Evolutionary conservation across 2,888 invertebrate genomes (phyloP).

Genomic region (Melanchra persicariae): DNA sequence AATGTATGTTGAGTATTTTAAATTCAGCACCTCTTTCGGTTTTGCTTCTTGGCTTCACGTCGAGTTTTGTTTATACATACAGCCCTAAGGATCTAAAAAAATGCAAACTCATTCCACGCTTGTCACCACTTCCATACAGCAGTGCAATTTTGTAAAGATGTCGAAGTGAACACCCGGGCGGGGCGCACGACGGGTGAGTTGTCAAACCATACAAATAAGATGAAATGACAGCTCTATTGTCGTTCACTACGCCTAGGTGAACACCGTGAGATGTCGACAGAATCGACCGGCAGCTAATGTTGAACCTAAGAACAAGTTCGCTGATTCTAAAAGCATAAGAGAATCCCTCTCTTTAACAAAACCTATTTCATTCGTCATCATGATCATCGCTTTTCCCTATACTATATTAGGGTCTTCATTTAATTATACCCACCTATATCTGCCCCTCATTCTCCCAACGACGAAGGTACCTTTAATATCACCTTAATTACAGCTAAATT

Average conservation of each 20-base stretch:
- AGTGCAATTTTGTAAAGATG: too few relatives aligned
- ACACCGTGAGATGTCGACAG: too few relatives aligned
- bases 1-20: neutral
- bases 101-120: neutral
- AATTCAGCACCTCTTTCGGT: neutral
- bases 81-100: too few relatives aligned
- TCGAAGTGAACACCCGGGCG: too few relatives aligned
- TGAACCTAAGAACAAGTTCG: neutral
- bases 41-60: too few relatives aligned
- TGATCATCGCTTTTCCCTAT: neutral
- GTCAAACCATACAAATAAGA: too few relatives aligned
- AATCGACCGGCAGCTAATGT: too few relatives aligned
- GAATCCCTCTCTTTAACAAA: neutral
- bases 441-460: conserved; percentile 11
- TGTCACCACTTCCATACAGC: neutral
- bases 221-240: too few relatives aligned
- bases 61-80: too few relatives aligned
- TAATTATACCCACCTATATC: neutral
- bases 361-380: neutral
- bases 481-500: conserved; percentile 62
- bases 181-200: too few relatives aligned
- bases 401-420: neutral
- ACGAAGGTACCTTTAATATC: conserved; percentile 46
- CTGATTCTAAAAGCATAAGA: neutral
- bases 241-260: too few relatives aligned